Evolutionary conservation across 1,140 invertebrate species (phyloP).

Genomic region (Orius insidiosus): DNA sequence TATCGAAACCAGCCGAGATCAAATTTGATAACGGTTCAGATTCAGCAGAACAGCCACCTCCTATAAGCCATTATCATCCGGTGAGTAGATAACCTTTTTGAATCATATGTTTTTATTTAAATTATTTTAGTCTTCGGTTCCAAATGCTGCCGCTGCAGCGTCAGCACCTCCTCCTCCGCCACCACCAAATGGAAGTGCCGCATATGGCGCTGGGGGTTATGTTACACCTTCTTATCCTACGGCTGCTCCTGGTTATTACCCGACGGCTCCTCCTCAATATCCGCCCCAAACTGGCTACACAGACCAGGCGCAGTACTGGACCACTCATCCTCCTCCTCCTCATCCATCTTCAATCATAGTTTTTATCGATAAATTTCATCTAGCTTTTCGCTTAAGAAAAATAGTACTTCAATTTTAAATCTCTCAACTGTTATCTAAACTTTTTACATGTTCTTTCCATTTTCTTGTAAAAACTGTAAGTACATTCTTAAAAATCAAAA

Average conservation of each 20-base stretch:
- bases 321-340: slow-evolving; percentile 10
- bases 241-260: slow-evolving; percentile 6
- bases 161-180: not conserved
- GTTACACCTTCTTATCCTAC: not conserved
- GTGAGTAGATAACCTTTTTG: slow-evolving; percentile 2
- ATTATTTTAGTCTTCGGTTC: slow-evolving; percentile 9
- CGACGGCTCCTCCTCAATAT: slow-evolving; percentile 10
- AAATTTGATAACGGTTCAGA: slow-evolving; percentile 17
- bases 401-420: too few species aligned
- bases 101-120: slow-evolving; percentile 1
- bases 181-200: not conserved
- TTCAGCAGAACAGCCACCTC: slow-evolving; percentile 13
- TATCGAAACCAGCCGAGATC: slow-evolving; percentile 8
- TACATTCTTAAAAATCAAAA: too few species aligned
- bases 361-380: too few species aligned
- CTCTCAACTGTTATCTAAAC: too few species aligned
- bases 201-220: not conserved
- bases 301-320: slow-evolving; percentile 9
- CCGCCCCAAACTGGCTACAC: slow-evolving; percentile 8
- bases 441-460: too few species aligned
- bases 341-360: not conserved
- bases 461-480: too few species aligned
- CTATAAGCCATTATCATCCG: slow-evolving; percentile 13
- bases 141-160: slow-evolving; percentile 2
- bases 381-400: too few species aligned